A percentile compares a stretch with the other conserved stretches of the same genome.
Evolutionary conservation across 53 echinoderm and acorn worm genomes (phyloP).

Genomic region (Arbacia lixula): DNA sequence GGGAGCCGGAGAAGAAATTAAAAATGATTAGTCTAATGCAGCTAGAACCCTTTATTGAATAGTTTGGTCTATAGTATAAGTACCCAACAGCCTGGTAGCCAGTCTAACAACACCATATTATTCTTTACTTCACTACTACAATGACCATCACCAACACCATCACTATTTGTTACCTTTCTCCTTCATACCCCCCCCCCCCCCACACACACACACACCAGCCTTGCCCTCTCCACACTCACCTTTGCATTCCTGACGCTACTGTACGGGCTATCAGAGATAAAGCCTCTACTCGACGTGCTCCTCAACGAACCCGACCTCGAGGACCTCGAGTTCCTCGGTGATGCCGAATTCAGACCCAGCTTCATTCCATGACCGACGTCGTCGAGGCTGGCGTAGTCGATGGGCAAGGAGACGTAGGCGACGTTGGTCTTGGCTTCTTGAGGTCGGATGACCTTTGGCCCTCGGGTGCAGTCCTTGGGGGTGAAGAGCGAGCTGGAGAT

Average conservation of each 20-base stretch:
- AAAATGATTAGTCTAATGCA: too few relatives aligned
- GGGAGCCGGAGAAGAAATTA: too few relatives aligned
- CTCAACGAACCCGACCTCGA: conserved; percentile 29
- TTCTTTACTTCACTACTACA: too few relatives aligned
- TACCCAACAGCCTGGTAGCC: too few relatives aligned
- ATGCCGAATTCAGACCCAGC: not conserved
- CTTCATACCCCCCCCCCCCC: not conserved
- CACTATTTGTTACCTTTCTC: not conserved
- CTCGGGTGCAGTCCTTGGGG: conserved; percentile 79
- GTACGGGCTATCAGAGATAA: too few relatives aligned
- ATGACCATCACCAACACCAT: too few relatives aligned
- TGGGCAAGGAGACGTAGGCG: conserved; percentile 78
- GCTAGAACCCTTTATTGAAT: too few relatives aligned
- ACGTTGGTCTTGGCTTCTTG: conserved; percentile 41
- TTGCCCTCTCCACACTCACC: not conserved
- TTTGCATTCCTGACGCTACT: not conserved
- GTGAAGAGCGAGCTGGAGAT: conserved; percentile 81
- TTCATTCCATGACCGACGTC: conserved; percentile 68
- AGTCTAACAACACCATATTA: too few relatives aligned
- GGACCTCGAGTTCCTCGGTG: conserved; percentile 44
- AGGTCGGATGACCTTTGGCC: conserved; percentile 84
- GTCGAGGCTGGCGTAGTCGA: conserved; percentile 85
- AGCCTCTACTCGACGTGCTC: conserved; percentile 2
- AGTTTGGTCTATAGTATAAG: too few relatives aligned
- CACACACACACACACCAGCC: not conserved